These are phyloP conservation scores for Siphonodentalium dalli DNA, from an alignment of 2,888 invertebrate genomes.

Conservation along the genomic window DNA sequence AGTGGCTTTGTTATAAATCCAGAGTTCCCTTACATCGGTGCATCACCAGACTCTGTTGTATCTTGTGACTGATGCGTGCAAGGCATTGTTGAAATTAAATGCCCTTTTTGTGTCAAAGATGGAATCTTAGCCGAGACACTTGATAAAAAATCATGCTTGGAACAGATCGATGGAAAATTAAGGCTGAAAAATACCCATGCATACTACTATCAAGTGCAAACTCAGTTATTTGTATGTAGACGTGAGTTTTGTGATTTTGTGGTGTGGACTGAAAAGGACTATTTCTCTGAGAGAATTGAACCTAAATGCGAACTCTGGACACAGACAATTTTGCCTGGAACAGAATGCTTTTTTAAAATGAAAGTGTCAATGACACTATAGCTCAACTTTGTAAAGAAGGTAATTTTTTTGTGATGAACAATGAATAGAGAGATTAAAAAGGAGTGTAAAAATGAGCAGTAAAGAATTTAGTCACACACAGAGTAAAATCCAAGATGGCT, in stretches of 20 bases:
- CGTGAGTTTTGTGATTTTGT: slow-evolving; percentile 22
- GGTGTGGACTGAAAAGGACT: slow-evolving; percentile 19
- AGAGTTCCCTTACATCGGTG: slow-evolving; percentile 24
- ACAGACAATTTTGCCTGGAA: no score
- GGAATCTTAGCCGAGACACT: background rate
- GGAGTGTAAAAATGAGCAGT: no score
- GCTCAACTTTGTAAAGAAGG: no score
- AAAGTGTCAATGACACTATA: no score
- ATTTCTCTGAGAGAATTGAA: slow-evolving; percentile 15
- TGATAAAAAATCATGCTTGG: slow-evolving; percentile 1
- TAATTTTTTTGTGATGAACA: no score
- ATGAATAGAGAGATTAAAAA: no score
- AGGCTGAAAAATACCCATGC: slow-evolving; percentile 7
- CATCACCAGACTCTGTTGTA: slow-evolving; percentile 28
- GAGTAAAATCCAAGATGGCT: no score
- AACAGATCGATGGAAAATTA: slow-evolving; percentile 1
- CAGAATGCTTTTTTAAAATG: no score
- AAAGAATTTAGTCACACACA: no score
- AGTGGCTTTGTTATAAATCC: slow-evolving; percentile 19
- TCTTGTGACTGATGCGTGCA: slow-evolving; percentile 27
- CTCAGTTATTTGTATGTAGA: slow-evolving; percentile 15
- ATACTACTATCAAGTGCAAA: slow-evolving; percentile 26
- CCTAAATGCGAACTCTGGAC: background rate
- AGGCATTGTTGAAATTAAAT: slow-evolving; percentile 19
- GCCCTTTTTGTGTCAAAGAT: slow-evolving; percentile 12